Evolutionary conservation across 2,113 vertebrate genomes (phyloP).

Genomic region (Gnathonemus echidnorhynchus): DNA sequence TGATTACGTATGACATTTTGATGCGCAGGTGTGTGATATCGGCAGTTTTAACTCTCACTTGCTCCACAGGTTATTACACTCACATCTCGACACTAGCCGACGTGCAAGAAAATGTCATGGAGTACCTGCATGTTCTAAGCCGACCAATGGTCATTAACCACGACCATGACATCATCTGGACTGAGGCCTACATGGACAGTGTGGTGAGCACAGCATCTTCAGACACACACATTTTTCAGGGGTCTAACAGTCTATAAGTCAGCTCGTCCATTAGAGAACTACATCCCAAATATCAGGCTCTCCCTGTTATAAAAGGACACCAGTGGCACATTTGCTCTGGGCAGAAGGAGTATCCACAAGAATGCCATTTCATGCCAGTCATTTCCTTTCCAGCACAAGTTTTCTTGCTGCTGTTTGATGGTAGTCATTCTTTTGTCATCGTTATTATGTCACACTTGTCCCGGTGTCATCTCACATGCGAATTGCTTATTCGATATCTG

Average conservation of each 20-base stretch:
- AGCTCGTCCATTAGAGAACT: background rate
- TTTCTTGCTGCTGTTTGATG: background rate
- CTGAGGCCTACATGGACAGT: conserved; percentile 92
- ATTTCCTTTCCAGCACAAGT: background rate
- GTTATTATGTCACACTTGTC: background rate
- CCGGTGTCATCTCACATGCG: background rate
- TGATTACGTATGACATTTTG: background rate
- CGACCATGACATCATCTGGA: conserved; percentile 93
- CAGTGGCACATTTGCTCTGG: background rate
- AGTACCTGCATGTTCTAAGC: conserved; percentile 93
- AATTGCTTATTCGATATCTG: background rate
- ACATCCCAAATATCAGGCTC: background rate
- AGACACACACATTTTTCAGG: background rate
- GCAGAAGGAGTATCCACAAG: background rate
- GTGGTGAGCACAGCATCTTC: conserved; percentile 63
- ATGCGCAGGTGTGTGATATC: background rate
- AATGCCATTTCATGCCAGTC: background rate
- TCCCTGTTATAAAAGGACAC: background rate
- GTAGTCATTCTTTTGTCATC: background rate
- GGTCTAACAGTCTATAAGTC: background rate
- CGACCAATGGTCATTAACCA: conserved; percentile 97
- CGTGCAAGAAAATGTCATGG: conserved; percentile 94
- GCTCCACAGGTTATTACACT: conserved; percentile 80
- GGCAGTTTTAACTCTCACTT: conserved; percentile 1
- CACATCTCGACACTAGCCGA: conserved; percentile 90